Evolutionary conservation across 2,888 invertebrate species (phyloP).

Genomic region (Masnerella sp.): DNA sequence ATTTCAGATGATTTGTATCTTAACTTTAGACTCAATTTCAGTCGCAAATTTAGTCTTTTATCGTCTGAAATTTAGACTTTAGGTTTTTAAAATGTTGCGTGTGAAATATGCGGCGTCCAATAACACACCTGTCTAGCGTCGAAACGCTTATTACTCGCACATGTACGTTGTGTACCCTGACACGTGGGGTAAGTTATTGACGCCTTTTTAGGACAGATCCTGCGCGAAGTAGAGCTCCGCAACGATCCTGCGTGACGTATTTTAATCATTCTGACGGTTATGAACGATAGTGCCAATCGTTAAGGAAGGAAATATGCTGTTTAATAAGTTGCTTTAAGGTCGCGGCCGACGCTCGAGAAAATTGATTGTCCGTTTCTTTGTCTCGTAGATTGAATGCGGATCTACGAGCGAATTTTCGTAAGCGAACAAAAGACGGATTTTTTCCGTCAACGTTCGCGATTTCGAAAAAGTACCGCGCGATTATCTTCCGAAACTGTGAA

Average conservation of each 20-base stretch:
- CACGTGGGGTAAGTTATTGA: constrained; percentile 23
- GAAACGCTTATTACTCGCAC: constrained; percentile 22
- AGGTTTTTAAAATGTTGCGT: constrained; percentile 8
- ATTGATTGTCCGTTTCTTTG: constrained; percentile 10
- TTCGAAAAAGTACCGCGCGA: no score
- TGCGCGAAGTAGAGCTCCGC: constrained; percentile 20
- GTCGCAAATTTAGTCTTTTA: no score
- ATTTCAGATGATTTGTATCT: no score
- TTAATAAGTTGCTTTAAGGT: constrained; percentile 14
- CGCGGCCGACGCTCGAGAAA: constrained; percentile 1
- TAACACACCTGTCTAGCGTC: constrained; percentile 26
- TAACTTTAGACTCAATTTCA: no score
- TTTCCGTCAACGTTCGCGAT: background rate
- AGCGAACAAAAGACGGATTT: no score
- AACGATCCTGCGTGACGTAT: constrained; percentile 19
- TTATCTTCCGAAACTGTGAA: no score
- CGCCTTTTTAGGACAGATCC: constrained; percentile 28
- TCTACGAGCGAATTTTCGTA: no score
- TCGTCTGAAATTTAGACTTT: constrained; percentile 18
- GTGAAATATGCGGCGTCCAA: constrained; percentile 21
- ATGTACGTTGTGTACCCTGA: constrained; percentile 16
- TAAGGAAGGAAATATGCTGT: constrained; percentile 3
- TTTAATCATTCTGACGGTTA: constrained; percentile 32
- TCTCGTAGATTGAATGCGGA: background rate
- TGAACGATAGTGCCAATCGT: constrained; percentile 3